Conservation (phyloP, 2,113 vertebrate species). For the Brachypodius melanocephalos region DNA sequence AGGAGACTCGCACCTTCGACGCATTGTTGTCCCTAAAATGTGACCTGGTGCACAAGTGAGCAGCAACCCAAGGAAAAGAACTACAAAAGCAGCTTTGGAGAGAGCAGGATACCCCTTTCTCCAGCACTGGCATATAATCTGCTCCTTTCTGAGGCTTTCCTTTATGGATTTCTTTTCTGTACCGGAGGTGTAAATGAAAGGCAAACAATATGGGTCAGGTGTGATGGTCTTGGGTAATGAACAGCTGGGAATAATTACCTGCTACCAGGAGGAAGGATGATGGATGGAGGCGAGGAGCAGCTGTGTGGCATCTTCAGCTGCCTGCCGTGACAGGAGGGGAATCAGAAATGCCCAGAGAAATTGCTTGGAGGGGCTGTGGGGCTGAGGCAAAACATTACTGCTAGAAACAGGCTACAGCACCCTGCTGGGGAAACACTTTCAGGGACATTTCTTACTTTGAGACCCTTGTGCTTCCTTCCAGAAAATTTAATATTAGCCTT, state of each 20-base stretch:
- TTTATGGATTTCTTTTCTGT: slow-evolving; percentile 10
- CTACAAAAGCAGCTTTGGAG: not conserved
- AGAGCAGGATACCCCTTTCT: not conserved
- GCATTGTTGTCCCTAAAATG: not conserved
- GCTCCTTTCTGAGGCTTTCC: not conserved
- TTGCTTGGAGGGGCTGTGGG: not conserved
- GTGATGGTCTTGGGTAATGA: slow-evolving; percentile 60
- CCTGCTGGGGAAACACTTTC: not conserved
- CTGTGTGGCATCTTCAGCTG: slow-evolving; percentile 48
- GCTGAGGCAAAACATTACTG: not conserved
- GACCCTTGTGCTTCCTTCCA: not conserved
- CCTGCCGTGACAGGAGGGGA: not conserved
- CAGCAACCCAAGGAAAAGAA: not conserved
- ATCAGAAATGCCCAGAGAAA: slow-evolving; percentile 8
- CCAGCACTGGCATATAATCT: not conserved
- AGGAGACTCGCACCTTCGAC: not conserved
- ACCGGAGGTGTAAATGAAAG: slow-evolving; percentile 48
- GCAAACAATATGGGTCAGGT: slow-evolving; percentile 59
- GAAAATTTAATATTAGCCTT: slow-evolving; percentile 16
- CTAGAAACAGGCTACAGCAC: not conserved
- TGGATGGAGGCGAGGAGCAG: slow-evolving; percentile 23
- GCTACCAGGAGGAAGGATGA: slow-evolving; percentile 41
- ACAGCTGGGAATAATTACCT: slow-evolving; percentile 68
- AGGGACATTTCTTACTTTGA: not conserved
- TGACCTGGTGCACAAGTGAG: not conserved